Evolutionary conservation across 2,888 invertebrate species (phyloP).

Genomic region (Bunonema sp.): DNA sequence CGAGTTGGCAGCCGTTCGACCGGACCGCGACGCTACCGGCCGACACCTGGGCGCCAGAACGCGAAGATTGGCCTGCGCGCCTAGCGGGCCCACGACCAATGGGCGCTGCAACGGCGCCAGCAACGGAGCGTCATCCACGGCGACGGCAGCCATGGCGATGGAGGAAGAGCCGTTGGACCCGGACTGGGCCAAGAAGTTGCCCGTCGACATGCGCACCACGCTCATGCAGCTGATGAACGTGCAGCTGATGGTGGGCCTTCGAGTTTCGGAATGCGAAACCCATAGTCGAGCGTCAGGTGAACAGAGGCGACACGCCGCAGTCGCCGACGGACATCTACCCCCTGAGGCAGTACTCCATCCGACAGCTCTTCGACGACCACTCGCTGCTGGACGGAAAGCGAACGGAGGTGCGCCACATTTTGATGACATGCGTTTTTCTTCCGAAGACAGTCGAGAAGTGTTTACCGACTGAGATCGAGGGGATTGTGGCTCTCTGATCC

Average conservation of each 20-base stretch:
- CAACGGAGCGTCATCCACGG: too few species aligned
- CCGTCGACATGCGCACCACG: constrained; percentile 40
- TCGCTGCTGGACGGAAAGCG: constrained; percentile 35
- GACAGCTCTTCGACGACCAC: constrained; percentile 34
- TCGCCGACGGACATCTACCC: constrained; percentile 28
- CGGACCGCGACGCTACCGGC: constrained; percentile 41
- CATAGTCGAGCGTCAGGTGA: too few species aligned
- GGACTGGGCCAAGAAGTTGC: constrained; percentile 39
- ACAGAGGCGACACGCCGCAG: constrained; percentile 16
- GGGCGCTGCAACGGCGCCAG: too few species aligned
- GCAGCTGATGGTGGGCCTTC: constrained; percentile 25
- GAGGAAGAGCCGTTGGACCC: constrained; percentile 22
- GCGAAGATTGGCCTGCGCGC: too few species aligned
- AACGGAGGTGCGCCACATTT: constrained; percentile 23
- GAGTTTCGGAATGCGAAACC: too few species aligned
- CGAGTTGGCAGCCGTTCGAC: constrained; percentile 27
- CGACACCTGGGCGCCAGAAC: constrained; percentile 10
- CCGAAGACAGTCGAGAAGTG: too few species aligned
- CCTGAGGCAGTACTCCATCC: constrained; percentile 21
- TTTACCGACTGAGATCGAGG: too few species aligned
- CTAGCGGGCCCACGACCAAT: too few species aligned
- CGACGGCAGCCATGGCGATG: too few species aligned
- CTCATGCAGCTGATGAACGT: constrained; percentile 40
- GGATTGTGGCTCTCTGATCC: too few species aligned
- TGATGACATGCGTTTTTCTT: too few species aligned